Evolutionary conservation across 1,140 invertebrate species (phyloP), one percentile per base, ranked within the genome.

Genomic region (Metopolophium dirhodum): DNA sequence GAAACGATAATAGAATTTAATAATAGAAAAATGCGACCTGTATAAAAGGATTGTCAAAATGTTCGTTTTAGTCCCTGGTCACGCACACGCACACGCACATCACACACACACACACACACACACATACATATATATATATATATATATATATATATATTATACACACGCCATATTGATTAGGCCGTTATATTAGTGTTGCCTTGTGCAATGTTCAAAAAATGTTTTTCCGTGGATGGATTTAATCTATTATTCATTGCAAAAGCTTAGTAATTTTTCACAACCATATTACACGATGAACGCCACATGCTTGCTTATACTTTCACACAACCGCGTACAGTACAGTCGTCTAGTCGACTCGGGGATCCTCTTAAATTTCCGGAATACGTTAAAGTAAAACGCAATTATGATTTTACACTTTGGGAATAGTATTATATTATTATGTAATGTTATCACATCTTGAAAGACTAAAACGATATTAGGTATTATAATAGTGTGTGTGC

Each of bases 191-290:
- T n/a, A 68, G 45, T 54, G 20, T 35, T 83, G 68, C 90, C 57
- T 83, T 35, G 68, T 77, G 68, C 45, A 35, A 51, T 47, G 45
- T 91, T 91, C 41, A 82, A 49, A 82, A 35, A 54, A 57, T 89
- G 18, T 83, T 83, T 35, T 91, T 37, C 30, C 45, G 14, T 82
- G 45, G 41, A 35, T 49, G 68, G 45, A 82, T 91, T 91, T 51
- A 91, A 91, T 91, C 41, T 91, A 91, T 91, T 82, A 91, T 91
- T 91, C 90, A 91, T 91, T 35, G 14, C 26, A 51, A 91, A 82
- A 30, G 26, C 37, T 90, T 68, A 30, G 41, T 68, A 68, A 90
- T 90, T 90, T 57, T 90, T 90, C 86, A 88, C 47, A 35, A 88
- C 47, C n/a, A 18, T 88, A 88, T 88, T 51, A 47, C 18, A 85